These are phyloP conservation scores for Coelinius sp. DNA, from an alignment of 2,888 invertebrate species.

Conservation along the genomic window DNA sequence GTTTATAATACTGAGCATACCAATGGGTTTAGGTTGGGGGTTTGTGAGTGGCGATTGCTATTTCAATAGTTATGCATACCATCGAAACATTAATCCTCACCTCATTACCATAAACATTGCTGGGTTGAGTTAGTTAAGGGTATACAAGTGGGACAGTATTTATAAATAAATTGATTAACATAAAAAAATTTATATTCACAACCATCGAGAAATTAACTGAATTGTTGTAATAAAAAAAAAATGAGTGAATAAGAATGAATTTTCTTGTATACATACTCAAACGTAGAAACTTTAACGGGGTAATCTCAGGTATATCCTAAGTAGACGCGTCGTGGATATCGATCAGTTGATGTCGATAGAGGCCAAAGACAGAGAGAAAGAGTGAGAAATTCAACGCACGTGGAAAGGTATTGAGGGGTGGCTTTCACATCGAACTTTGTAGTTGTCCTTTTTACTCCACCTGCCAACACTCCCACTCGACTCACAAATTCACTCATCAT, in stretches of 20 bases:
- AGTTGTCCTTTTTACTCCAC: conserved; percentile 5
- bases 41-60: not conserved
- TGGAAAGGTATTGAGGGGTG: conserved; percentile 13
- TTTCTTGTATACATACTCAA: not conserved
- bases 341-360: conserved; percentile 22
- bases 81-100: not conserved
- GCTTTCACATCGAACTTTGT: not conserved
- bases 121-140: not conserved
- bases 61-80: not conserved
- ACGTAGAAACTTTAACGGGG: not conserved
- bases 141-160: too few species aligned
- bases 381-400: conserved; percentile 21
- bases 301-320: not conserved
- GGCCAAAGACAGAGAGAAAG: conserved; percentile 14
- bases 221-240: too few species aligned
- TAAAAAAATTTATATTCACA: too few species aligned
- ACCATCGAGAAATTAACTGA: too few species aligned
- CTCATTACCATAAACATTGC: not conserved
- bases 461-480: not conserved
- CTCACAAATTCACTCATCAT: not conserved
- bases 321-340: conserved; percentile 10
- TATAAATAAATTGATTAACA: too few species aligned
- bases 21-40: not conserved
- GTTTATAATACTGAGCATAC: not conserved
- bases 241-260: too few species aligned